These are phyloP conservation scores for Dryoscopus gambensis DNA, from an alignment of 2,113 vertebrate species.

Conservation along the genomic window DNA sequence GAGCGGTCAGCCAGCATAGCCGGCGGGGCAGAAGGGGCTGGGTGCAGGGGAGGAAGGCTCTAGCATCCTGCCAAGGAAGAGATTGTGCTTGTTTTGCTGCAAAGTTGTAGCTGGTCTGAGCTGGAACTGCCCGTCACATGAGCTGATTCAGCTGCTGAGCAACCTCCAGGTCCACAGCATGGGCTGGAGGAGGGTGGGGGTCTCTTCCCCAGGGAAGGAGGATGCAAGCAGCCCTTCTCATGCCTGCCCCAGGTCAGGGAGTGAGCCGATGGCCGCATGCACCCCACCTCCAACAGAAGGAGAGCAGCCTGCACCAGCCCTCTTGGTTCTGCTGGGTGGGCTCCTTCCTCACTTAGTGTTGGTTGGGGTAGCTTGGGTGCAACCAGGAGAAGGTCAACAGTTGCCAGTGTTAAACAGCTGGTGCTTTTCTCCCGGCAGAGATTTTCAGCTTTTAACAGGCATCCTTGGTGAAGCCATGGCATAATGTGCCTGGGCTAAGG, in stretches of 20 bases:
- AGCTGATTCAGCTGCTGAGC: conserved; percentile 41
- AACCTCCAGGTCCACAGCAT: neutral
- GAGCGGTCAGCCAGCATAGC: neutral
- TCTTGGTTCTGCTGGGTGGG: neutral
- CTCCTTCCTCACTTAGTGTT: neutral
- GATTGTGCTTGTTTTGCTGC: conserved; percentile 31
- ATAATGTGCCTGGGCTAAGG: neutral
- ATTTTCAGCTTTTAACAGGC: neutral
- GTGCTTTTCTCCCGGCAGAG: neutral
- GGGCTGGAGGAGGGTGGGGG: neutral
- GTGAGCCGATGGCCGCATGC: accelerated
- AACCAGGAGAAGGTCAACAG: neutral
- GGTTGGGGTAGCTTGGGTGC: neutral
- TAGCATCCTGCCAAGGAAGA: neutral
- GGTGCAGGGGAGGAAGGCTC: neutral
- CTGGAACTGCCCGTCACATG: conserved; percentile 41
- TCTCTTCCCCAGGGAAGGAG: neutral
- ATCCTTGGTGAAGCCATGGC: neutral
- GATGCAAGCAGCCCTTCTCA: neutral
- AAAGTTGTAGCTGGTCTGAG: conserved; percentile 53
- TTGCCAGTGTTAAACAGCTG: neutral
- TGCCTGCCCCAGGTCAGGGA: neutral
- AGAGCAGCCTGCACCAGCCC: neutral
- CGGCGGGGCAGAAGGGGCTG: neutral
- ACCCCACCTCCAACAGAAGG: accelerated